Evolutionary conservation across 2,113 vertebrate genomes (phyloP).

Genomic region (Scopus umbretta): DNA sequence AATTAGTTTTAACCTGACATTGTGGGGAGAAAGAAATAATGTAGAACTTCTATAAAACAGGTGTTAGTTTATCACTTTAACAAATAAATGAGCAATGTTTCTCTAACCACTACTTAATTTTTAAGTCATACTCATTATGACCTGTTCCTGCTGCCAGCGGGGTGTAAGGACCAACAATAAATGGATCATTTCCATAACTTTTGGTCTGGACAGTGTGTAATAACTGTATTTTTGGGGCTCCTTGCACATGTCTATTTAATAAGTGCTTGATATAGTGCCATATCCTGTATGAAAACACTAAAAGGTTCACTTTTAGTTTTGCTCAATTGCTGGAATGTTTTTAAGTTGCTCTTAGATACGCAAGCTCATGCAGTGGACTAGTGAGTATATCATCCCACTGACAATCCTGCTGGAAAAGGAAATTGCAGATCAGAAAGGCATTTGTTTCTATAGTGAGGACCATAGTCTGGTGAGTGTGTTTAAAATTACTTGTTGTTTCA

Average conservation of each 20-base stretch:
- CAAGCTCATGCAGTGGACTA: neutral
- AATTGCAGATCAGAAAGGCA: neutral
- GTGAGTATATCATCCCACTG: neutral
- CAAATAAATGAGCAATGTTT: neutral
- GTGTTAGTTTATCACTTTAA: neutral
- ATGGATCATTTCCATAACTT: neutral
- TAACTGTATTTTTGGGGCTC: neutral
- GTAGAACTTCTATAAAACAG: neutral
- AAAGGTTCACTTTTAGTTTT: neutral
- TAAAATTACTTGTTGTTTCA: neutral
- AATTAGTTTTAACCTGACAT: neutral
- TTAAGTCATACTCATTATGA: neutral
- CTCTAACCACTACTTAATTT: neutral
- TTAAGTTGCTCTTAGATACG: neutral
- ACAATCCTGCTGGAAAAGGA: neutral
- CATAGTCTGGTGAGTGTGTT: neutral
- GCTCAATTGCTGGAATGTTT: neutral
- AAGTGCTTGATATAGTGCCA: neutral
- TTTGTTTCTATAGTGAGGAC: neutral
- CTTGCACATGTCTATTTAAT: neutral
- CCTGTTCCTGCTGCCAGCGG: neutral
- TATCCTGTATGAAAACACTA: neutral
- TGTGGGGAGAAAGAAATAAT: neutral
- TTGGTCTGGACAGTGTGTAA: neutral
- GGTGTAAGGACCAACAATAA: neutral